Conservation (phyloP, 1,140 invertebrate genomes). For the Musca vetustissima region DNA sequence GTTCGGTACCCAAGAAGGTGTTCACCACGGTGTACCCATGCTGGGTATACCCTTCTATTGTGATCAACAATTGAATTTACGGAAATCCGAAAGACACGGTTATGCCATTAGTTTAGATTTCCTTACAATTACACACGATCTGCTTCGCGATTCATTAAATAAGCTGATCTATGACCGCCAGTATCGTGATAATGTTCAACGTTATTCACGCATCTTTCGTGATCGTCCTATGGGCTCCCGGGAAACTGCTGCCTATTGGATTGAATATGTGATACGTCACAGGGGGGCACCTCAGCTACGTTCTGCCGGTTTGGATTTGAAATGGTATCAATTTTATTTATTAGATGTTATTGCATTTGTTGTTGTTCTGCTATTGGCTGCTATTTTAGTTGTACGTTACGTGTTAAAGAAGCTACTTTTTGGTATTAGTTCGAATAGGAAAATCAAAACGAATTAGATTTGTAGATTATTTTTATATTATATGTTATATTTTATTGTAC, state of each 20-base stretch:
- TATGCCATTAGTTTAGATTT: slow-evolving; percentile 41
- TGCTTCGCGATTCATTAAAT: slow-evolving; percentile 49
- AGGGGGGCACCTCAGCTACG: slow-evolving; percentile 61
- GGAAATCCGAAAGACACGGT: slow-evolving; percentile 32
- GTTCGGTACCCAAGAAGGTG: slow-evolving; percentile 63
- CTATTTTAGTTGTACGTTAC: neutral
- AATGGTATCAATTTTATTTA: slow-evolving; percentile 64
- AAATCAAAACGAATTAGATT: too few species aligned
- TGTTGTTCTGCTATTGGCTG: neutral
- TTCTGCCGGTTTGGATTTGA: slow-evolving; percentile 59
- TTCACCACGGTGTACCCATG: slow-evolving; percentile 63
- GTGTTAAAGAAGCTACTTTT: too few species aligned
- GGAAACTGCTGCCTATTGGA: slow-evolving; percentile 64
- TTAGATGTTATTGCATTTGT: slow-evolving; percentile 59
- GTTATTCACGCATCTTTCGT: slow-evolving; percentile 56
- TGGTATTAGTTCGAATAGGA: too few species aligned
- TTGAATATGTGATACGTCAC: slow-evolving; percentile 64
- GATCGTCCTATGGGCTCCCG: slow-evolving; percentile 59
- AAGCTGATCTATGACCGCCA: slow-evolving; percentile 57
- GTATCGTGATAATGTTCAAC: slow-evolving; percentile 52
- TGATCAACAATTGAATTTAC: slow-evolving; percentile 57
- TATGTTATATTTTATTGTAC: too few species aligned
- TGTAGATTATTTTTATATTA: too few species aligned
- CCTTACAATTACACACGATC: slow-evolving; percentile 41
- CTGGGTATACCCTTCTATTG: slow-evolving; percentile 64